Conservation (phyloP, 2,888 invertebrate species). For the Troides helena region DNA sequence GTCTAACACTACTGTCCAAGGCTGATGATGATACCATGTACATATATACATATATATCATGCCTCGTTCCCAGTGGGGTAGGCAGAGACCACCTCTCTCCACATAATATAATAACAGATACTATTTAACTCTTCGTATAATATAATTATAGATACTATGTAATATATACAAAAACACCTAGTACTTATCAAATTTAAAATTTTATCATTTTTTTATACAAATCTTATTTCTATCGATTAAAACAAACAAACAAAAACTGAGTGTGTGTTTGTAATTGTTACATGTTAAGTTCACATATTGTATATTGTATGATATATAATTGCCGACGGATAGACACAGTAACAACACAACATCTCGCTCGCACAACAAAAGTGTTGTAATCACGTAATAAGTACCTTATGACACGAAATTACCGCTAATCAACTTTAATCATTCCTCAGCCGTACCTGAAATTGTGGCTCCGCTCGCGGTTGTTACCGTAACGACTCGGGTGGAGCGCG, state of each 20-base stretch:
- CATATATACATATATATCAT: too few species aligned
- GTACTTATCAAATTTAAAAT: too few species aligned
- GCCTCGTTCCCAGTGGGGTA: too few species aligned
- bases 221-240: background rate
- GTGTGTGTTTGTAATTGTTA: background rate
- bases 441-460: conserved; percentile 58
- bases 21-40: too few species aligned
- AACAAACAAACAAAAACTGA: background rate
- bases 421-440: conserved; percentile 60
- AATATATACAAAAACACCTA: too few species aligned
- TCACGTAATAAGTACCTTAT: conserved; percentile 55
- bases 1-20: too few species aligned
- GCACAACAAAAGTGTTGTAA: conserved; percentile 58
- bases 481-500: conserved; percentile 64
- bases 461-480: conserved; percentile 63
- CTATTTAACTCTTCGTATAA: too few species aligned
- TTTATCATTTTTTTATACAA: too few species aligned
- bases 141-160: too few species aligned
- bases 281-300: background rate
- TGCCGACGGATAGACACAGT: conserved; percentile 30
- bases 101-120: too few species aligned
- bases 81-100: too few species aligned
- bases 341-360: conserved; percentile 28
- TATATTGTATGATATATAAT: background rate
- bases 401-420: conserved; percentile 66